Evolutionary conservation across 2,113 vertebrate genomes (phyloP).

Genomic region (Bettongia penicillata): DNA sequence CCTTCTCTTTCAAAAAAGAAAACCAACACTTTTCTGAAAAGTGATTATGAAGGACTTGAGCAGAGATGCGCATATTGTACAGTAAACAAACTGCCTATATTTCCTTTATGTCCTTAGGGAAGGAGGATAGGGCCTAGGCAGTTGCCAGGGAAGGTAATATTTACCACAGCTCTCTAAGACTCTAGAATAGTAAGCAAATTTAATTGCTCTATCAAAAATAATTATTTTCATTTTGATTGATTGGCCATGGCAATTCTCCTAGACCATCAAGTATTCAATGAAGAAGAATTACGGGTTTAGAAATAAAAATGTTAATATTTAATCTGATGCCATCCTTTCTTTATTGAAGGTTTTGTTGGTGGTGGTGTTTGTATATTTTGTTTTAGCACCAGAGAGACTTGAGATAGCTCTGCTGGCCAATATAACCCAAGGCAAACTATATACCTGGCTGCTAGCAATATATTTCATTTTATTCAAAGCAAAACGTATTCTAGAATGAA

Average conservation of each 20-base stretch:
- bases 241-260: not conserved
- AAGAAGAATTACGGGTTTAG: constrained; percentile 73
- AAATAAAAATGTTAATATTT: constrained; percentile 75
- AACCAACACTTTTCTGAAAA: constrained; percentile 73
- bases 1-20: constrained; percentile 70
- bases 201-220: constrained; percentile 77
- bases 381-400: constrained; percentile 46
- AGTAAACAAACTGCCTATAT: constrained; percentile 66
- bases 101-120: constrained; percentile 56
- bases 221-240: constrained; percentile 69
- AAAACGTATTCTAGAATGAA: constrained; percentile 21
- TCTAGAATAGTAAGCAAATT: constrained; percentile 67
- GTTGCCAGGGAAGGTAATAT: constrained; percentile 52
- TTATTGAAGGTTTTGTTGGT: constrained; percentile 31
- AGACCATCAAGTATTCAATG: constrained; percentile 72
- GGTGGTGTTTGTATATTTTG: constrained; percentile 59
- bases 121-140: constrained; percentile 63
- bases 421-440: constrained; percentile 50
- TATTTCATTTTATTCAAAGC: constrained; percentile 59
- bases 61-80: constrained; percentile 47
- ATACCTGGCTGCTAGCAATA: constrained; percentile 39
- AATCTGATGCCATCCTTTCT: constrained; percentile 62
- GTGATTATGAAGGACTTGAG: constrained; percentile 40
- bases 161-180: constrained; percentile 31
- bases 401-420: constrained; percentile 48